phyloP scores from a whole-genome alignment of 2,797 vertebrate genomes.

The Molossus alvarezi region DNA sequence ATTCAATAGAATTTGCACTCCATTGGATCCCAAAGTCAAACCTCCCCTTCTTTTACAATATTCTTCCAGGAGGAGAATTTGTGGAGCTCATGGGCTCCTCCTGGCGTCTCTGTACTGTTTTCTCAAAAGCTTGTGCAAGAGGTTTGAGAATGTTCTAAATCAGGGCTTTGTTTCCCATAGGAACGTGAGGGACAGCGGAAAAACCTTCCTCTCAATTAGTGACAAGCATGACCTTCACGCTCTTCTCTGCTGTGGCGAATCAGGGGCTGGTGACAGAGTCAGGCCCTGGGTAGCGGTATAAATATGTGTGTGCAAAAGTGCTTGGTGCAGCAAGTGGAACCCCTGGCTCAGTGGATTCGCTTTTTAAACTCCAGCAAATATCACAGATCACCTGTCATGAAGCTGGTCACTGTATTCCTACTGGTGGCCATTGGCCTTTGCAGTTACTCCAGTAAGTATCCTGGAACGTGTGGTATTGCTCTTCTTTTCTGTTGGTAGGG shows the following conservation, averaged over 20 bases:
- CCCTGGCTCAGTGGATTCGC: not conserved
- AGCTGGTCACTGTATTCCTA: constrained; percentile 64
- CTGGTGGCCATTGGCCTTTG: constrained; percentile 72
- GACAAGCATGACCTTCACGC: constrained; percentile 56
- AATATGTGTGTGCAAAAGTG: not conserved
- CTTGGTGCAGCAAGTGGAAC: not conserved
- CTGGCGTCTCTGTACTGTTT: not conserved
- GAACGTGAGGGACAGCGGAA: constrained; percentile 22
- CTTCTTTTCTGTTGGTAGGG: not conserved
- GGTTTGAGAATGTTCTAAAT: constrained; percentile 52
- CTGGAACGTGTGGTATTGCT: not conserved
- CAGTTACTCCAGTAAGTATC: constrained; percentile 81
- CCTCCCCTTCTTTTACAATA: not conserved
- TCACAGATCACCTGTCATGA: constrained; percentile 66
- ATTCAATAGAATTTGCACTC: not conserved
- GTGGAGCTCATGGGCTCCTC: not conserved
- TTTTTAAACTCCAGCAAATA: constrained; percentile 28
- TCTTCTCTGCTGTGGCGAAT: not conserved
- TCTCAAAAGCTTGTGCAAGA: constrained; percentile 20
- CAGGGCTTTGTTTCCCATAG: constrained; percentile 65
- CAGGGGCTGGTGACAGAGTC: constrained; percentile 7
- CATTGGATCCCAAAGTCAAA: not conserved
- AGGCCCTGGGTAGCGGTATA: not conserved
- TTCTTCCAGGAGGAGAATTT: not conserved
- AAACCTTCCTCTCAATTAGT: constrained; percentile 36